Percentiles rank a stretch among this genome's conserved stretches.
phyloP scores from a whole-genome alignment of 2,113 vertebrate species.

The Heteronetta atricapilla region DNA sequence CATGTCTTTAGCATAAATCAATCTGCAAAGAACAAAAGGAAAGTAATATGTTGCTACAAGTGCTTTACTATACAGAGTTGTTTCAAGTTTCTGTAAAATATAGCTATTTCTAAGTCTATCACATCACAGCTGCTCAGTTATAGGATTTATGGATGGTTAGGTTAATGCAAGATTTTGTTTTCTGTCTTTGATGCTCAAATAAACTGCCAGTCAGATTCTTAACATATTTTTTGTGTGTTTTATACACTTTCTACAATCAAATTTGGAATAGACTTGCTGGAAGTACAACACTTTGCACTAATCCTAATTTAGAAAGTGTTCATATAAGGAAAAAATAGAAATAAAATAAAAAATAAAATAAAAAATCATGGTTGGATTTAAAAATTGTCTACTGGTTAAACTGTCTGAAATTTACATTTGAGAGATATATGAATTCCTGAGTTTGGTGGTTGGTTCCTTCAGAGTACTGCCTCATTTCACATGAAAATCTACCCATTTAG shows the following conservation, averaged over 20 bases:
- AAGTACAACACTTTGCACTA: not conserved
- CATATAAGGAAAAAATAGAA: not conserved
- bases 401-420: not conserved
- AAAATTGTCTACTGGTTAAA: not conserved
- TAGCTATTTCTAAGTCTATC: not conserved
- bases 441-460: not conserved
- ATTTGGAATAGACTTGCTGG: not conserved
- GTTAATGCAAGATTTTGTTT: not conserved
- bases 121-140: not conserved
- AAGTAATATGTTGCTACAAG: not conserved
- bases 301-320: not conserved
- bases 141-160: not conserved
- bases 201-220: not conserved
- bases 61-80: not conserved
- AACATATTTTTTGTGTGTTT: not conserved
- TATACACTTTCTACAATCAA: not conserved
- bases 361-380: not conserved
- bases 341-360: not conserved
- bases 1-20: not conserved
- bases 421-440: not conserved
- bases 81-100: not conserved
- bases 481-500: not conserved
- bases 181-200: not conserved
- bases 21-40: constrained; percentile 1
- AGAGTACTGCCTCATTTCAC: not conserved